Evolutionary conservation across 2,888 invertebrate genomes (phyloP).

Genomic region (Rotaria magnacalcarata): DNA sequence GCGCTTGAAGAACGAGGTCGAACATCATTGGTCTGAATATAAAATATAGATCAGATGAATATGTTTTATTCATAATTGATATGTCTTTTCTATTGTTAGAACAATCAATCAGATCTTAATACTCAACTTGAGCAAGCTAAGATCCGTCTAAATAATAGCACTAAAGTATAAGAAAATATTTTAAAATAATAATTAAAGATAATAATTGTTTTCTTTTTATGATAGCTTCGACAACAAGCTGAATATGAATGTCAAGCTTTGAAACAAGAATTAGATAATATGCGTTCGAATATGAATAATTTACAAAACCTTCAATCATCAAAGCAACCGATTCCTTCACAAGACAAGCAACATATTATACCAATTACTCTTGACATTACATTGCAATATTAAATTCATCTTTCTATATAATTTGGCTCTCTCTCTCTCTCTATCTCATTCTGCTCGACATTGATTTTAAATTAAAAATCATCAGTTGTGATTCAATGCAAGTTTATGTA

Average conservation of each 20-base stretch:
- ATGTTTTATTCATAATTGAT: not conserved
- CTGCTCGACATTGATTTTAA: not conserved
- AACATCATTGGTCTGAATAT: not conserved
- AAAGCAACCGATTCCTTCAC: not conserved
- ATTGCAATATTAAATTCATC: not conserved
- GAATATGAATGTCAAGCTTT: not conserved
- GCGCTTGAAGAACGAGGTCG: not conserved
- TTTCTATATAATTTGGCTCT: not conserved
- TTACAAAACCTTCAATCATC: not conserved
- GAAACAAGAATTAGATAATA: not conserved
- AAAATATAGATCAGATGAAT: not conserved
- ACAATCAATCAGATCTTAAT: not conserved
- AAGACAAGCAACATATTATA: not conserved
- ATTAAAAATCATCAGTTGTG: not conserved
- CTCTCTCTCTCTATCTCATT: not conserved
- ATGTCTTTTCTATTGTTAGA: not conserved
- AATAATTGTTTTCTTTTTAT: not conserved
- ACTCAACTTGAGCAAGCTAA: not conserved
- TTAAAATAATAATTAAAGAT: not conserved
- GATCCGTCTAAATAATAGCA: not conserved
- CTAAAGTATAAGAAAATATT: not conserved
- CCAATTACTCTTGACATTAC: not conserved
- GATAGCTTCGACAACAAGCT: constrained; percentile 14
- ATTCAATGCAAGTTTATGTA: no score
- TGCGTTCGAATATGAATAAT: not conserved